Percentiles rank a stretch among this genome's conserved stretches.
Evolutionary conservation across 2,888 invertebrate species (phyloP).

Genomic region (Rhopalosiphum nymphaeae): DNA sequence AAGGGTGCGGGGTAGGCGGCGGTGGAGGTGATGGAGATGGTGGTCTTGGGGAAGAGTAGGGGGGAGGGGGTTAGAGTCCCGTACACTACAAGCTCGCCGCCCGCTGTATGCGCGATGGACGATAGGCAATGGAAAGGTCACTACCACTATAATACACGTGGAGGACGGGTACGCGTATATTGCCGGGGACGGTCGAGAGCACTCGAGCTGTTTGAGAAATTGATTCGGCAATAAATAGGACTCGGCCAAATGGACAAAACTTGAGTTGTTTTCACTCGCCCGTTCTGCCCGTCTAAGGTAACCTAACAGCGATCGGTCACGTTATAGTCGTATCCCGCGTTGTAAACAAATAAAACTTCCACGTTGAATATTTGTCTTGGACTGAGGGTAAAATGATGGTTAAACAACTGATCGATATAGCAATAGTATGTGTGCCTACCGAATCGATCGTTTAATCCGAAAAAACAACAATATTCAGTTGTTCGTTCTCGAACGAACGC

Average conservation of each 20-base stretch:
- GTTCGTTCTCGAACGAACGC: background rate
- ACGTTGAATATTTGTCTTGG: slow-evolving; percentile 23
- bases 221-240: slow-evolving; percentile 48
- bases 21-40: background rate
- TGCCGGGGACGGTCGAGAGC: slow-evolving; percentile 36
- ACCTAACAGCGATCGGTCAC: slow-evolving; percentile 39
- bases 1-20: background rate
- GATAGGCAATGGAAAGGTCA: slow-evolving; percentile 38
- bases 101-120: background rate
- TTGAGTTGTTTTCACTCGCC: background rate
- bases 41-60: too few species aligned
- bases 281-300: background rate
- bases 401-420: background rate
- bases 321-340: slow-evolving; percentile 13
- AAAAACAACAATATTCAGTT: background rate
- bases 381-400: background rate
- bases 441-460: background rate
- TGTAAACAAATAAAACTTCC: slow-evolving; percentile 32
- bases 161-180: background rate
- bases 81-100: background rate
- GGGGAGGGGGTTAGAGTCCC: background rate
- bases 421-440: background rate
- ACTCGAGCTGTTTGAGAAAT: slow-evolving; percentile 45
- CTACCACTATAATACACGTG: background rate
- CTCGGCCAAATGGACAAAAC: slow-evolving; percentile 44